phyloP scores from a whole-genome alignment of 2,797 vertebrate species.

The Cuculus canorus region DNA sequence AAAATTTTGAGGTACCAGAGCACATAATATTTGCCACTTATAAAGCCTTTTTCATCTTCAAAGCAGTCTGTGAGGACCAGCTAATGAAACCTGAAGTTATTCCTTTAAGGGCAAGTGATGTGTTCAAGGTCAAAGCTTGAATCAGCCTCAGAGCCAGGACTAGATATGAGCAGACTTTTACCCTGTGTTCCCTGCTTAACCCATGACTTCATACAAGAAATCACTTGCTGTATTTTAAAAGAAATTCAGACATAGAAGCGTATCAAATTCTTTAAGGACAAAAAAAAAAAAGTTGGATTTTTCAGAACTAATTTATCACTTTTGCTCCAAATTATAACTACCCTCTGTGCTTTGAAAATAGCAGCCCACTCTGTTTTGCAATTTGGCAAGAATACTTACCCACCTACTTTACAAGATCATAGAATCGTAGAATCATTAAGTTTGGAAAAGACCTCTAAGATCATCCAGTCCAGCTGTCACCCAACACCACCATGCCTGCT shows the following conservation, averaged over 20 bases:
- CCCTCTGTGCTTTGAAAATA: neutral
- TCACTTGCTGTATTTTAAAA: neutral
- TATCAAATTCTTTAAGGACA: neutral
- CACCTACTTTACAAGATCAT: neutral
- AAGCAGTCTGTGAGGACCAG: neutral
- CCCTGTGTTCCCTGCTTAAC: neutral
- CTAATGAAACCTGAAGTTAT: conserved; percentile 47
- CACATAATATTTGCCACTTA: conserved; percentile 36
- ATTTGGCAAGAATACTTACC: neutral
- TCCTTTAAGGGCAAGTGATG: conserved; percentile 54
- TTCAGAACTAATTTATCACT: neutral
- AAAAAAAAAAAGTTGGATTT: neutral
- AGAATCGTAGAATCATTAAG: no score
- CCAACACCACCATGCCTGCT: no score
- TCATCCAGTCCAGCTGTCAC: no score
- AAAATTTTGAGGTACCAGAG: conserved; percentile 49
- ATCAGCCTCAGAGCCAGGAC: neutral
- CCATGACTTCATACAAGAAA: neutral
- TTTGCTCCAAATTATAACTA: neutral
- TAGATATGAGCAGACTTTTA: conserved; percentile 29
- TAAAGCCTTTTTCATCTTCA: conserved; percentile 59
- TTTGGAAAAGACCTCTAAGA: no score
- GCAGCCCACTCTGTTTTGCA: neutral
- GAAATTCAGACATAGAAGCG: neutral
- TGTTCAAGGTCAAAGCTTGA: conserved; percentile 46